Evolutionary conservation across 2,888 invertebrate species (phyloP).

Genomic region (Leptura quadrifasciata): DNA sequence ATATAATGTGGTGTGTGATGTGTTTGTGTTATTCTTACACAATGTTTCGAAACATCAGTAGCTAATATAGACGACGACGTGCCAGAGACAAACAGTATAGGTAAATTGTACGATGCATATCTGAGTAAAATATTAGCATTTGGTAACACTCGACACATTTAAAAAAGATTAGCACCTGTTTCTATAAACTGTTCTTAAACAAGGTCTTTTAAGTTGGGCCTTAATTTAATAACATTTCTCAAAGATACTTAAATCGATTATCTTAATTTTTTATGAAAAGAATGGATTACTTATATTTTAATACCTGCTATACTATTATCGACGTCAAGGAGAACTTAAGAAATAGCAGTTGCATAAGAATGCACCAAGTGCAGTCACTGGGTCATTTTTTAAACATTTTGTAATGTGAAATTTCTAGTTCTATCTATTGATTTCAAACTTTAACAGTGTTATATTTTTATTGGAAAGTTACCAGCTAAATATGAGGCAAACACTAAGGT

Average conservation of each 20-base stretch:
- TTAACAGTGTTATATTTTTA: neutral
- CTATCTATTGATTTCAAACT: neutral
- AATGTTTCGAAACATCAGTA: too few species aligned
- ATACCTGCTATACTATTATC: neutral
- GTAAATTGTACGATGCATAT: too few species aligned
- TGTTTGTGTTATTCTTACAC: too few species aligned
- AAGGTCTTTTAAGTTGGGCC: conserved; percentile 14
- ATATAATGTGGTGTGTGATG: too few species aligned
- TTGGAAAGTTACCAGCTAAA: too few species aligned
- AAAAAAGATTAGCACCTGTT: conserved; percentile 12
- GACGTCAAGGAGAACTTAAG: conserved; percentile 1
- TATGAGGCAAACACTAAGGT: too few species aligned
- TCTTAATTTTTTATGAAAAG: neutral
- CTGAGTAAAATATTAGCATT: too few species aligned
- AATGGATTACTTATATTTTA: neutral
- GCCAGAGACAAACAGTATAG: too few species aligned
- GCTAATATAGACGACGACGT: too few species aligned
- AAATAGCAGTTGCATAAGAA: conserved; percentile 18
- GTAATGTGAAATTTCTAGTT: conserved; percentile 7
- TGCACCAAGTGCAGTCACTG: conserved; percentile 16
- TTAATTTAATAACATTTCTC: conserved; percentile 13
- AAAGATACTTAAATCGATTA: neutral
- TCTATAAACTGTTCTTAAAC: conserved; percentile 14
- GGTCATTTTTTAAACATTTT: conserved; percentile 11
- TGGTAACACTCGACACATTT: neutral